Conservation (phyloP, 2,888 invertebrate species). For the Sphecodes monilicornis region DNA sequence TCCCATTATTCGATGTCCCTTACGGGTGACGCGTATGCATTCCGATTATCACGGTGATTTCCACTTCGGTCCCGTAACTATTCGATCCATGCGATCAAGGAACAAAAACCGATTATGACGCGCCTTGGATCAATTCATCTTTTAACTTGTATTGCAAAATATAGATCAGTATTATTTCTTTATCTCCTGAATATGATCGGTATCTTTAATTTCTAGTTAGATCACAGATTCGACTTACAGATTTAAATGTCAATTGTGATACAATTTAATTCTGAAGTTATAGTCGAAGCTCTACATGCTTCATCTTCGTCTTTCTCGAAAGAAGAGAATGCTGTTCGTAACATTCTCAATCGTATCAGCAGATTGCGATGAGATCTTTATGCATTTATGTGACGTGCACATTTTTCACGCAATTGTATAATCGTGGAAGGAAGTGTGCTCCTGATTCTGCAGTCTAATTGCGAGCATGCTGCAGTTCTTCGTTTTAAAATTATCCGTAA, state of each 20-base stretch:
- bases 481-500: neutral
- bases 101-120: neutral
- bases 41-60: conserved; percentile 13
- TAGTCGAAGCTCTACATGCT: too few species aligned
- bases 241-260: neutral
- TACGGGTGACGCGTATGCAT: conserved; percentile 13
- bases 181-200: too few species aligned
- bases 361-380: neutral
- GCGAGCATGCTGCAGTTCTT: neutral
- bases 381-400: neutral
- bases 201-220: too few species aligned
- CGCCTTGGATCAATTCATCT: neutral
- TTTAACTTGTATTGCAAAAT: neutral
- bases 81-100: neutral
- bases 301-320: too few species aligned
- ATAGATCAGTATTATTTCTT: too few species aligned
- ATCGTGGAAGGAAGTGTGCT: neutral
- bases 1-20: conserved; percentile 47
- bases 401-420: neutral
- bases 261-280: neutral
- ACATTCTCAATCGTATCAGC: neutral
- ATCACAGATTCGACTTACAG: too few species aligned
- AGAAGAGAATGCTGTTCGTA: too few species aligned
- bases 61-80: neutral
- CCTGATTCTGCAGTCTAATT: neutral